Conservation (phyloP, 2,797 vertebrate species). For the Melanotaenia boesemani region DNA sequence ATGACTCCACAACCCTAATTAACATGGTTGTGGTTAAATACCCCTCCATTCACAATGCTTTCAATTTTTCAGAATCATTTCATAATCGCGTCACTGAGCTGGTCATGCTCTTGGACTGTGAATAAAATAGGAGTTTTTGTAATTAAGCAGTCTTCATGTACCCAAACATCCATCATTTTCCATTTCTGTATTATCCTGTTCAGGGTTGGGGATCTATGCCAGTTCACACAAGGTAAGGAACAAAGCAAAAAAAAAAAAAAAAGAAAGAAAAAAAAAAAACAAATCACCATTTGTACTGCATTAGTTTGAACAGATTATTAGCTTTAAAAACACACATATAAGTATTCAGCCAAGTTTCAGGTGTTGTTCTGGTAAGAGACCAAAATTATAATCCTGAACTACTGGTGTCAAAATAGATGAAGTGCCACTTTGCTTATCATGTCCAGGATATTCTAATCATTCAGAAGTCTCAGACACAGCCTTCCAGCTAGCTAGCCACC, state of each 20-base stretch:
- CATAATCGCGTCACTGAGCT: not conserved
- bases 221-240: not conserved
- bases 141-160: not conserved
- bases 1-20: slow-evolving; percentile 3
- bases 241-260: not conserved
- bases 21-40: not conserved
- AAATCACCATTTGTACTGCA: not conserved
- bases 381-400: too few species aligned
- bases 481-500: not conserved
- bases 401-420: not conserved
- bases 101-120: not conserved
- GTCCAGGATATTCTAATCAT: not conserved
- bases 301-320: not conserved
- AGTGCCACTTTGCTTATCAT: not conserved
- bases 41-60: not conserved
- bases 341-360: not conserved
- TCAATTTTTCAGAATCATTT: not conserved
- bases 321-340: not conserved
- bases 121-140: not conserved
- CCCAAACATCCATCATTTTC: not conserved
- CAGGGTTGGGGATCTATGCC: not conserved
- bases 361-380: not conserved
- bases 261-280: not conserved
- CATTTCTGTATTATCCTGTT: not conserved
- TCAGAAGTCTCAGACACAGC: not conserved